A percentile compares a stretch with the other conserved stretches of the same genome.
These are phyloP conservation scores for Ceramica pisi DNA, from an alignment of 2,888 invertebrate genomes.

Conservation along the genomic window DNA sequence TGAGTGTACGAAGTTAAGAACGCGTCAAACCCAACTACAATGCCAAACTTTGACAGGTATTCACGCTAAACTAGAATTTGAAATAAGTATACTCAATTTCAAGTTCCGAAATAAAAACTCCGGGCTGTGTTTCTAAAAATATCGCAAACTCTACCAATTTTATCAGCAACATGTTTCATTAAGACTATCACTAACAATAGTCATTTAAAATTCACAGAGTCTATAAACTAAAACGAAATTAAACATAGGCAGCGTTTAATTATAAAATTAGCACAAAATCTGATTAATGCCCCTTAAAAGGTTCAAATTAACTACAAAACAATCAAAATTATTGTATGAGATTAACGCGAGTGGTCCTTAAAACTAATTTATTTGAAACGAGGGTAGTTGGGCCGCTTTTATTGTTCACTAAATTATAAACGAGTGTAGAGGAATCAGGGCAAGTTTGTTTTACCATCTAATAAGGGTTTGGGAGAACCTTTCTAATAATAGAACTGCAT, in stretches of 20 bases:
- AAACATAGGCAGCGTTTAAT: slow-evolving; percentile 9
- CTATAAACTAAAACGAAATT: slow-evolving; percentile 25
- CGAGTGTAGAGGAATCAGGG: slow-evolving; percentile 33
- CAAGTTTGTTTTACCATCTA: slow-evolving; percentile 38
- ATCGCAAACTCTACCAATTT: background rate
- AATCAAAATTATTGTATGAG: slow-evolving; percentile 56
- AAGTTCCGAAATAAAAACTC: too few species aligned
- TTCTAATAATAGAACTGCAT: slow-evolving; percentile 46
- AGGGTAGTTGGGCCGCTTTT: slow-evolving; percentile 43
- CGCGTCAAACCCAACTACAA: too few species aligned
- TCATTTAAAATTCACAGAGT: slow-evolving; percentile 3
- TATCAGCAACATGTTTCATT: background rate
- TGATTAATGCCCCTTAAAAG: slow-evolving; percentile 42
- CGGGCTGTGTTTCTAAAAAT: background rate
- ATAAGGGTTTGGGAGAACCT: slow-evolving; percentile 37
- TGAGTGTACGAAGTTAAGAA: too few species aligned
- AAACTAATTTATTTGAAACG: slow-evolving; percentile 50
- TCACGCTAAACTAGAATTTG: too few species aligned
- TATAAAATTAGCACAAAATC: slow-evolving; percentile 44
- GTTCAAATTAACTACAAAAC: slow-evolving; percentile 48
- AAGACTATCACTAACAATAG: background rate
- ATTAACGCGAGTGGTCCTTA: slow-evolving; percentile 46
- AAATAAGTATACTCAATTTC: too few species aligned
- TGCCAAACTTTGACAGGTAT: too few species aligned
- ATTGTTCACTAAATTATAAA: slow-evolving; percentile 57